Evolutionary conservation across 2,888 invertebrate genomes (phyloP), one percentile per base, ranked within the genome.

Genomic region (Rhamphomyia laevipes): DNA sequence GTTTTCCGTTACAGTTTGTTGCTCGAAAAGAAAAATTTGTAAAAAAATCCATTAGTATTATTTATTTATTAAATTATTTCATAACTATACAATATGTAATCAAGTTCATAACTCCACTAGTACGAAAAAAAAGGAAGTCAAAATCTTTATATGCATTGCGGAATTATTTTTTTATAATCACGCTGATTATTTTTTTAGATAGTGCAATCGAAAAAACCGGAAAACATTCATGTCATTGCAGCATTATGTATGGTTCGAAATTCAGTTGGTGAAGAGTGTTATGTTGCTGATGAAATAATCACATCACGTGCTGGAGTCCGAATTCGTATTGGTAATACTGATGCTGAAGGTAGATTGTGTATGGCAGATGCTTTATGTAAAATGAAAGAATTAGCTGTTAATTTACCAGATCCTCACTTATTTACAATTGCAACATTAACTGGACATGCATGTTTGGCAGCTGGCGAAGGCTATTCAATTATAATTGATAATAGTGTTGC

Each of bases 291-390:
- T 74, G 95, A 96, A 74, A 77, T 95, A 51, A 80, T 94, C 55
- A 82, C 81, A 9, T 80, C 87, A 7, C 77, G 93, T 49, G 84
- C 87, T 54, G 91, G 92, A 5, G 77, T 77, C n/a, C 75, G 89
- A 51, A 81, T 94, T 47, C 79, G 94, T 50, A 78, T 96, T 44
- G 88, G 87, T 48, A 95, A 96, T 72, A 95, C 95, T 4, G 95
- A 96, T 73, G 93, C 94, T 45, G 95, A 96, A 73, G 95, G 95
- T 2, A 77, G 94, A 50, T 84, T 93, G 85, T 85, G 86, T 42
- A 91, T 94, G 91, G 84, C 85, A 37, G 93, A 94, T 74, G 81
- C 88, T 23, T 76, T 94, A 30, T 86, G 84, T 62, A 79, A 79
- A 70, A 81, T 84, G 73, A 76, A 76, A 59, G 70, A 70, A 57